Base-by-base conservation (phyloP, 2,797 vertebrate genomes). In the Luscinia luscinia region DNA sequence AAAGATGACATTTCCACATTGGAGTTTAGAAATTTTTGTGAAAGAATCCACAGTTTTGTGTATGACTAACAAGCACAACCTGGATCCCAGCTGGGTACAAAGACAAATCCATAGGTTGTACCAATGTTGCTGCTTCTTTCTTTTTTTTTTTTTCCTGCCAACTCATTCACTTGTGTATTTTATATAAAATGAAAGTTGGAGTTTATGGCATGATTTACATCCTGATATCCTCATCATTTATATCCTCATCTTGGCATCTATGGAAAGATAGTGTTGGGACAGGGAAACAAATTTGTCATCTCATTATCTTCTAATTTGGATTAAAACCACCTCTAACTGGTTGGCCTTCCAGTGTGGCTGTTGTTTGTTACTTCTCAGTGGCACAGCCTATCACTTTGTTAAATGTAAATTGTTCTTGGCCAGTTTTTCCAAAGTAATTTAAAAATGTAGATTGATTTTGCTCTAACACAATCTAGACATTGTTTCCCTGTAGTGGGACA, bases 351-450 rank as follows among this genome's bases (percentile, higher is more conserved):
- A 85, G 22, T 7, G 34, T 90, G 68, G 32, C 72, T 92, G 43
- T 2, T 11, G 73, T 49, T 45, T 62, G 27, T 49, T 73, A 49
- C 64, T 89, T 91, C 80, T 91, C 87, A 68, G 66, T 57, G 57
- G 87, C 58, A 81, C 57, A 90, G 66, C 41, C 58, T 38, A 74
- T 67, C 62, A 43, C 40, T 46, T 59, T 68, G 48, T 52, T 93
- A 64, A 89, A 94, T 34, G 59, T 20, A 91, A 90, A 95, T 90
- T 93, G 77, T 48, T 96, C 61, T 72, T 94, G 90, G 94, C 72
- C 70, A 79, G 62, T 89, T 90, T 86, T 93, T 91, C 45, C 46
- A 91, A 91, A 90, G 77, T 51, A 87, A 94, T 90, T 96, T 94
- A 87, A 96, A 90, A 81, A 75, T 16, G 7, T 40, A 59, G 76